These are phyloP conservation scores for Drosophila yooni DNA, from an alignment of 2,888 invertebrate genomes.

Conservation along the genomic window DNA sequence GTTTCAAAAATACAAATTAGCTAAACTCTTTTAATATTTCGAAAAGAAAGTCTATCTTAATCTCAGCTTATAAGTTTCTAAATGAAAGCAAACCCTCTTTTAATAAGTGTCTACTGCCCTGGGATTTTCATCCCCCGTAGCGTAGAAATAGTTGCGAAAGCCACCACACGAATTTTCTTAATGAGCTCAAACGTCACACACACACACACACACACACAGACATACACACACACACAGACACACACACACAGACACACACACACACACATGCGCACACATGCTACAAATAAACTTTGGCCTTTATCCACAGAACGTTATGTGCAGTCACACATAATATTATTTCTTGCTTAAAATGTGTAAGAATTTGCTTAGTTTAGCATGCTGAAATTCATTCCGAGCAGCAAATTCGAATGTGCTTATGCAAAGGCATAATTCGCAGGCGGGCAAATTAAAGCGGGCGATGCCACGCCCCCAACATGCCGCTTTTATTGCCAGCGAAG, in stretches of 20 bases:
- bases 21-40: background rate
- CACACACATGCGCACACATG: constrained; percentile 8
- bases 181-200: constrained; percentile 64
- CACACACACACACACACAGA: constrained; percentile 15
- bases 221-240: constrained; percentile 8
- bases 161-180: constrained; percentile 68
- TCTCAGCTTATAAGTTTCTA: background rate
- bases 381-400: constrained; percentile 43
- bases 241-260: constrained; percentile 8
- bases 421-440: constrained; percentile 20
- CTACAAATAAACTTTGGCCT: constrained; percentile 43
- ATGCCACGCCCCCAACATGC: constrained; percentile 29
- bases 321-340: constrained; percentile 44
- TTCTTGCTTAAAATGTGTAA: constrained; percentile 56
- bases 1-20: background rate
- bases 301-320: constrained; percentile 49
- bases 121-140: constrained; percentile 10
- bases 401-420: constrained; percentile 40
- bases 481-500: constrained; percentile 5
- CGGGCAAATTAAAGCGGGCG: constrained; percentile 30
- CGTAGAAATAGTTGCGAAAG: constrained; percentile 66
- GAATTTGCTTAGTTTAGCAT: constrained; percentile 60
- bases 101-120: constrained; percentile 12
- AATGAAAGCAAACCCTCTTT: background rate
- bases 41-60: background rate